These are phyloP conservation scores for Podarcis siculus DNA, from an alignment of 2,797 vertebrate species.

Conservation along the genomic window DNA sequence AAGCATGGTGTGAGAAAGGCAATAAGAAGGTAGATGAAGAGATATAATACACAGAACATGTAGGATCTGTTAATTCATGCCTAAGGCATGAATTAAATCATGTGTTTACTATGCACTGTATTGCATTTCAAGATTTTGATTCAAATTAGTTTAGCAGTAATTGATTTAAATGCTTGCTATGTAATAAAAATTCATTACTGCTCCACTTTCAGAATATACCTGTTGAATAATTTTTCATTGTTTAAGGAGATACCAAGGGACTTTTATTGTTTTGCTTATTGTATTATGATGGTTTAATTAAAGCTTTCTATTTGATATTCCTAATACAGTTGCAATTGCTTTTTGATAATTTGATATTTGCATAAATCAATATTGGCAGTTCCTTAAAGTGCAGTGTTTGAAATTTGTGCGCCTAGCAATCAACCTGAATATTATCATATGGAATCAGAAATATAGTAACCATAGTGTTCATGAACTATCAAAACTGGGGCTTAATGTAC, in stretches of 20 bases:
- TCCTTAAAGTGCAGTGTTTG: not conserved
- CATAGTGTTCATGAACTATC: not conserved
- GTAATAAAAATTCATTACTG: slow-evolving; percentile 36
- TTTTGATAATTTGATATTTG: slow-evolving; percentile 17
- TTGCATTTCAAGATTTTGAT: slow-evolving; percentile 18
- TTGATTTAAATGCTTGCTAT: slow-evolving; percentile 28
- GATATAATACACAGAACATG: not conserved
- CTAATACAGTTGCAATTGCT: slow-evolving; percentile 31
- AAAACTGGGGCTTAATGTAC: not conserved
- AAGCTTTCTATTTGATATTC: slow-evolving; percentile 28
- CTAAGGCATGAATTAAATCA: not conserved
- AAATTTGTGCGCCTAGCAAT: not conserved
- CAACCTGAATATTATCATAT: not conserved
- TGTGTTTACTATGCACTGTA: not conserved
- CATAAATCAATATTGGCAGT: not conserved
- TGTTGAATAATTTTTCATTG: slow-evolving; percentile 36
- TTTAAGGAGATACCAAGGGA: not conserved
- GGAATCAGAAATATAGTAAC: not conserved
- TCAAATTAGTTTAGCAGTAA: slow-evolving; percentile 37
- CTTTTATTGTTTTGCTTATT: not conserved
- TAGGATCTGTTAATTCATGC: not conserved
- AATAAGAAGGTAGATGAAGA: not conserved
- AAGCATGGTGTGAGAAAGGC: not conserved
- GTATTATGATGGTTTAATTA: not conserved
- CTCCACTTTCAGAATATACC: slow-evolving; percentile 33